A percentile compares a stretch with the other conserved stretches of the same genome.
Conservation (phyloP, 2,797 vertebrate genomes). For the Phoebastria nigripes region DNA sequence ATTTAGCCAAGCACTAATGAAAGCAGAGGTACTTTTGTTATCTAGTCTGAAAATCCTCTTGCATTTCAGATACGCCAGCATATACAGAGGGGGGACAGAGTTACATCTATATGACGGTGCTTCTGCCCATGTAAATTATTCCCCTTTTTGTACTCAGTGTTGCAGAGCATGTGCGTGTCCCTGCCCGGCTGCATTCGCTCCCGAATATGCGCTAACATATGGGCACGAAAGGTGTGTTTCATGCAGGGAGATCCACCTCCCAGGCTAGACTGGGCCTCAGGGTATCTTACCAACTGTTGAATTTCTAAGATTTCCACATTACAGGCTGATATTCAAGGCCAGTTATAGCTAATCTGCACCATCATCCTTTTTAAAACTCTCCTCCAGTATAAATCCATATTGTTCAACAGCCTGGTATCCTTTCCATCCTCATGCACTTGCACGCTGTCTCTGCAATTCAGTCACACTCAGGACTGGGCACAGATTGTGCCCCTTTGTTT, state of each 20-base stretch:
- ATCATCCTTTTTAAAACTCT: not conserved
- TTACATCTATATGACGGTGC: not conserved
- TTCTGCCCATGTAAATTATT: not conserved
- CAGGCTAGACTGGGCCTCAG: not conserved
- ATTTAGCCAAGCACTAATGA: not conserved
- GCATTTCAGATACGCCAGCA: not conserved
- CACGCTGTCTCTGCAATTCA: not conserved
- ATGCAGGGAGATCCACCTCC: not conserved
- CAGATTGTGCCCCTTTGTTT: not conserved
- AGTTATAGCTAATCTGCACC: not conserved
- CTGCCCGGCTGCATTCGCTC: accelerated
- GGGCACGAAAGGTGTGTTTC: accelerated
- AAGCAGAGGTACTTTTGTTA: not conserved
- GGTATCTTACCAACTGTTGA: too few species aligned
- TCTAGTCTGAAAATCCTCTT: not conserved
- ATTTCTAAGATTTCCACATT: not conserved
- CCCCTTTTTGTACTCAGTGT: too few species aligned
- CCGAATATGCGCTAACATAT: not conserved
- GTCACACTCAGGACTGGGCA: not conserved
- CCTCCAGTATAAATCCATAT: not conserved
- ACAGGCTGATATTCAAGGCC: not conserved
- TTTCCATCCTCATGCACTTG: not conserved
- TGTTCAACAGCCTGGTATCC: not conserved
- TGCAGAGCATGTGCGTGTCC: accelerated
- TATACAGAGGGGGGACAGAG: not conserved